Conservation (phyloP, 2,113 vertebrate genomes). For the human (Homo sapiens) region DNA sequence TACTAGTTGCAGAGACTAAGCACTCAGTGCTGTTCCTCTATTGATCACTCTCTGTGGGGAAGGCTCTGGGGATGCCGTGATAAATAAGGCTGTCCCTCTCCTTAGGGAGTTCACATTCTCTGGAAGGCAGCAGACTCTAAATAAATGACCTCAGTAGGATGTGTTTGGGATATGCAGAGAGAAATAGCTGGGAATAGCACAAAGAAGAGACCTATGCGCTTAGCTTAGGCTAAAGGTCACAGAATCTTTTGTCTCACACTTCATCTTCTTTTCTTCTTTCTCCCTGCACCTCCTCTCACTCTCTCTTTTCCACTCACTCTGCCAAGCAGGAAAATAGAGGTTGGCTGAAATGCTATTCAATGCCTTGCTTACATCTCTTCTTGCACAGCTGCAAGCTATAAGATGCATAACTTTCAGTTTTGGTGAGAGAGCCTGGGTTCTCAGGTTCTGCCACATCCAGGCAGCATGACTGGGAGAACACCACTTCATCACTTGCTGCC, state of each 20-base stretch:
- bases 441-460: neutral
- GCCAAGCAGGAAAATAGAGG: neutral
- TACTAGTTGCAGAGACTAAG: neutral
- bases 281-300: neutral
- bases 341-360: neutral
- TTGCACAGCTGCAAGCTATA: fast-evolving
- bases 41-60: neutral
- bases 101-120: neutral
- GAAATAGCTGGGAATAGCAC: neutral
- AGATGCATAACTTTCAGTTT: neutral
- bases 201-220: neutral
- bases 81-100: too few relatives aligned
- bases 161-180: neutral
- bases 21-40: neutral
- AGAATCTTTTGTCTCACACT: neutral
- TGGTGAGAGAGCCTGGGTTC: neutral
- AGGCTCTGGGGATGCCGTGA: fast-evolving
- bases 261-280: neutral
- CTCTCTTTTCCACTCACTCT: neutral
- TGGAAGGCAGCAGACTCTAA: neutral
- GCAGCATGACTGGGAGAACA: fast-evolving
- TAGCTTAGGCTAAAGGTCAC: neutral
- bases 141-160: neutral
- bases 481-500: fast-evolving
- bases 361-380: neutral